Evolutionary conservation across 2,113 vertebrate genomes (phyloP), one percentile per base, ranked within the genome.

Genomic region (Pteropus alecto): DNA sequence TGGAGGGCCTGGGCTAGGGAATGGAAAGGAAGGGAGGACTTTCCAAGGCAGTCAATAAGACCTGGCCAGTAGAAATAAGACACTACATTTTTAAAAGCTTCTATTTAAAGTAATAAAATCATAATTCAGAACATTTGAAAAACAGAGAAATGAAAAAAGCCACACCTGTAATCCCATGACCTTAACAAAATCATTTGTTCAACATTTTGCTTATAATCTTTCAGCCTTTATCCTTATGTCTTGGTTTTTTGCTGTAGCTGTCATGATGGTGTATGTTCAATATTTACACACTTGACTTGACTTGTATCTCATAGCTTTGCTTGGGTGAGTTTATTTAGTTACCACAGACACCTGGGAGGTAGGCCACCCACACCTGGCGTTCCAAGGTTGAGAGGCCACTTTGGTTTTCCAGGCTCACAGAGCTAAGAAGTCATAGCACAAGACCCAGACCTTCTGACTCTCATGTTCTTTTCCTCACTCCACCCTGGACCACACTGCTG

Each of bases 51-150:
- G 86, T 73, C 48, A 74, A 0, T 41, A 56, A 48, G 60, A 48
- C 22, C 30, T n/a, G 19, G 91, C 67, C 90, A 93, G 74, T 67
- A 88, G 94, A 84, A 92, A 92, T 58, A 96, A 81, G 61, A 89
- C 5, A 35, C 28, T n/a, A 10, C 26, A 8, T 82, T 81, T 95
- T 48, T 7, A 2, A 96, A 77, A 15, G 8, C n/a, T 79, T 71
- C 76, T n/a, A 35, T 87, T 90, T 65, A 68, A 89, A 83, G 14
- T 71, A 90, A 63, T 56, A 65, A 73, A 90, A 77, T 54, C 30
- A 86, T 54, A 26, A 96, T 89, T 95, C 84, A 87, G 76, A 96
- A 77, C 33, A 63, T 77, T 87, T 51, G 87, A 76, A 89, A 96
- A 92, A 61, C 5, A 84, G 48, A 86, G 15, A 78, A 61, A 43